phyloP scores from a whole-genome alignment of 2,113 vertebrate species.

The Rhineura floridana region DNA sequence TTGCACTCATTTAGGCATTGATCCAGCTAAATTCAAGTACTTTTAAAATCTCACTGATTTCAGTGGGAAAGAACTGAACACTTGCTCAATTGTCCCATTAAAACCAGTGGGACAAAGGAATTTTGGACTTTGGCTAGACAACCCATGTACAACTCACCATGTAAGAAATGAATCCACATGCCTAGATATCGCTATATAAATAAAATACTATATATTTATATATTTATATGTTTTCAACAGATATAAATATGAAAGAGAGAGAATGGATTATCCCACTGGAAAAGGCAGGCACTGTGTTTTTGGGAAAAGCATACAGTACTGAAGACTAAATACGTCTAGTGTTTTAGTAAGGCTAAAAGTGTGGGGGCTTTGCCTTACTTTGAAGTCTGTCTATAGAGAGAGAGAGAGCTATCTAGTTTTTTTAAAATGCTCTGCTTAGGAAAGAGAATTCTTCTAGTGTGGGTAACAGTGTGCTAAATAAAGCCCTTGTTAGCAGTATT shows the following conservation, averaged over 20 bases:
- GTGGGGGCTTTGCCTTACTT: slow-evolving; percentile 57
- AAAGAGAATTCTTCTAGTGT: slow-evolving; percentile 30
- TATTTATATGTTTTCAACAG: slow-evolving; percentile 82
- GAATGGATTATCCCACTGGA: slow-evolving; percentile 66
- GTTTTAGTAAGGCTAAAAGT: not conserved
- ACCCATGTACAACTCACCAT: slow-evolving; percentile 70
- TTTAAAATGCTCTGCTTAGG: slow-evolving; percentile 43
- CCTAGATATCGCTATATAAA: slow-evolving; percentile 83
- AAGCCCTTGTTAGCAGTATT: not conserved
- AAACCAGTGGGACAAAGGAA: not conserved
- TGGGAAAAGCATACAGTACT: slow-evolving; percentile 56
- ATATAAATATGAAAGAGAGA: slow-evolving; percentile 81
- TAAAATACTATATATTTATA: slow-evolving; percentile 85
- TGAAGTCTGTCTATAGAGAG: slow-evolving; percentile 34
- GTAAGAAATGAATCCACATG: slow-evolving; percentile 75
- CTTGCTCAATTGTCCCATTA: not conserved
- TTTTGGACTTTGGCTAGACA: slow-evolving; percentile 5
- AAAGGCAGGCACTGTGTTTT: slow-evolving; percentile 61
- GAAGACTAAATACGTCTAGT: slow-evolving; percentile 55
- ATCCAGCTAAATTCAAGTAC: not conserved
- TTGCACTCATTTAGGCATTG: not conserved
- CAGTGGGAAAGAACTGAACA: not conserved
- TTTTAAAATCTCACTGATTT: not conserved
- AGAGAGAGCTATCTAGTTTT: slow-evolving; percentile 31
- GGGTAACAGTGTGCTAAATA: slow-evolving; percentile 30